These are phyloP conservation scores for Andrena cerasifolii DNA, from an alignment of 1,140 invertebrate species.

Conservation along the genomic window DNA sequence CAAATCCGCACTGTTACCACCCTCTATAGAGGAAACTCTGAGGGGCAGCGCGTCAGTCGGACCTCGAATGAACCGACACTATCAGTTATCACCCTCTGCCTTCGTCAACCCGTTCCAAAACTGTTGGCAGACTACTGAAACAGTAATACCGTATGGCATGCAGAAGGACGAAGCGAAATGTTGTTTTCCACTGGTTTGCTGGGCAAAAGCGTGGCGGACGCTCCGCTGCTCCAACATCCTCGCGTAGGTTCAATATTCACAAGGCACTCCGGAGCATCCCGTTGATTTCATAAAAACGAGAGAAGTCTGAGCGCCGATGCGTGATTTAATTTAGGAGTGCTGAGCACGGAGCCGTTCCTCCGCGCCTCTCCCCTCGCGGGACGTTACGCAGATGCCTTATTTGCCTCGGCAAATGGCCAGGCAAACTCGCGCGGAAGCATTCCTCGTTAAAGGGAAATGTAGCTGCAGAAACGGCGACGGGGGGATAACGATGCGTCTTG, in stretches of 20 bases:
- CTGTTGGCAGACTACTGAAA: too few species aligned
- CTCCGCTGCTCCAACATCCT: too few species aligned
- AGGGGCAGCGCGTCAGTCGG: too few species aligned
- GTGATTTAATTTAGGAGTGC: background rate
- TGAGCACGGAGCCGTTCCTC: background rate
- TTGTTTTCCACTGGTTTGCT: too few species aligned
- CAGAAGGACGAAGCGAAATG: too few species aligned
- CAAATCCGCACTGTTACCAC: too few species aligned
- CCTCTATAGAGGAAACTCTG: too few species aligned
- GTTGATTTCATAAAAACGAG: background rate
- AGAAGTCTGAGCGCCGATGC: background rate
- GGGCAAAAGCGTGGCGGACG: too few species aligned
- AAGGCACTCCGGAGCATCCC: background rate
- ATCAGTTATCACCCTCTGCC: too few species aligned
- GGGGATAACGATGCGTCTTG: background rate
- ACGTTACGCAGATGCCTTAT: slow-evolving; percentile 24
- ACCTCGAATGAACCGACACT: too few species aligned
- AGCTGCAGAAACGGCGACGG: background rate
- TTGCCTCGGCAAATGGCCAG: slow-evolving; percentile 6
- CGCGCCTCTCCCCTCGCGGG: background rate
- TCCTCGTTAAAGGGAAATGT: slow-evolving; percentile 16
- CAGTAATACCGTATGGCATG: too few species aligned
- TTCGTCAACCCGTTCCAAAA: too few species aligned
- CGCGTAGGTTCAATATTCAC: background rate
- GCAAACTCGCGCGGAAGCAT: background rate